phyloP scores from a whole-genome alignment of 2,888 invertebrate species.

The Nomada ferruginata region DNA sequence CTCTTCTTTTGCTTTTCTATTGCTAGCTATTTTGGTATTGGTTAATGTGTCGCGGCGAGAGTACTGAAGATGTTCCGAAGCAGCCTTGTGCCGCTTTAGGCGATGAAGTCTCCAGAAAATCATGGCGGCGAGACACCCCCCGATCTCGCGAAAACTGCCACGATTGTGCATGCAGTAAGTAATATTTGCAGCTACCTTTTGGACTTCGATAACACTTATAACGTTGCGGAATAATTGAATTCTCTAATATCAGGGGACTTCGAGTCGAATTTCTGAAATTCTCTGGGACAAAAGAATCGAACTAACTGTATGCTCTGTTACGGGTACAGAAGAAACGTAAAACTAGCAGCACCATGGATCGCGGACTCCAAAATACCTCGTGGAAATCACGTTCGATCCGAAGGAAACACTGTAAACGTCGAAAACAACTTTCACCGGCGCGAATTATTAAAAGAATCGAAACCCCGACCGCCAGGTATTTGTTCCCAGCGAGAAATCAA shows the following conservation, averaged over 20 bases:
- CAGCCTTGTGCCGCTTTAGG: neutral
- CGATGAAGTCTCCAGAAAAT: constrained; percentile 35
- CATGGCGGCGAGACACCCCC: too few species aligned
- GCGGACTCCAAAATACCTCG: neutral
- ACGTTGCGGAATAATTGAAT: too few species aligned
- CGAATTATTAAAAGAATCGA: constrained; percentile 10
- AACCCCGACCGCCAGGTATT: constrained; percentile 7
- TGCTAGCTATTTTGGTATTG: neutral
- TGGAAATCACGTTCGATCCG: constrained; percentile 18
- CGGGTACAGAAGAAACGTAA: neutral
- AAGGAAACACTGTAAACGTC: constrained; percentile 22
- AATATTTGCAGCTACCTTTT: too few species aligned
- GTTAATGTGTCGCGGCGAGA: too few species aligned
- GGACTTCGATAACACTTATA: too few species aligned
- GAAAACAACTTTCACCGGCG: constrained; percentile 52
- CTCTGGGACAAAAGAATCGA: too few species aligned
- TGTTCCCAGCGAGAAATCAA: constrained; percentile 14
- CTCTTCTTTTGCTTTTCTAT: neutral
- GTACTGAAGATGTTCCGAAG: too few species aligned
- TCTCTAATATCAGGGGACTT: too few species aligned
- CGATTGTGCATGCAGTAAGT: too few species aligned
- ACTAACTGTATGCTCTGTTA: neutral
- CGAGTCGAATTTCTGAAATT: too few species aligned
- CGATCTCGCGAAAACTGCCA: too few species aligned
- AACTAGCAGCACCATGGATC: neutral